Evolutionary conservation across 2,797 vertebrate genomes (phyloP), one percentile per base, ranked within the genome.

Genomic region (Acipenser transmontanus): DNA sequence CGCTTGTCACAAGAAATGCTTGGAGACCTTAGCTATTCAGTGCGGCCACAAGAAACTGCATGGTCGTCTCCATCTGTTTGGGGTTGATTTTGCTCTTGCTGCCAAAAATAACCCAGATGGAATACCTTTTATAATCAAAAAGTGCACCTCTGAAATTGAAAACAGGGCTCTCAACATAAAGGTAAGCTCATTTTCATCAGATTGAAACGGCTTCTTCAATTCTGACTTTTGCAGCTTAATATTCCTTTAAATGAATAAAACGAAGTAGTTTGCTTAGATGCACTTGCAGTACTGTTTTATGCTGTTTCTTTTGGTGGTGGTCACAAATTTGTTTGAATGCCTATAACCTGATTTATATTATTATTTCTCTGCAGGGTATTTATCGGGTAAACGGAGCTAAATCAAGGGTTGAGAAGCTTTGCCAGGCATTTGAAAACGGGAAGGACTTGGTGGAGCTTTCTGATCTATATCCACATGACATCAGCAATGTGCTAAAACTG

Each of bases 341-440:
- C 59, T 61, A 17, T 11, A 61, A 63, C 13, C 49, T 11, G 6
- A 17, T 66, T 78, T 51, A 6, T 63, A 47, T 12, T 70, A 13
- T 72, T 64, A 11, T 68, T 59, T 7, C 17, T 78, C 76, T 78
- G 56, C 66, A 99, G 97, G 97, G 97, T 34, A 98, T 99, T 82
- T 99, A 99, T 79, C 93, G 97, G 62, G 93, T 99, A 63, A 98
- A 95, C 68, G 97, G 97, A 71, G 97, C 94, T 65, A 99, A 99
- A 85, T 92, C 95, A 52, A 94, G 96, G 57, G 95, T 97, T 14
- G 97, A 99, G 83, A 99, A 98, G 77, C 89, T 99, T 54, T 99
- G 97, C 71, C 97, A 98, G 77, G 95, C 95, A 2, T 96, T 99
- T 81, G 97, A 99, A 85, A 99, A 98, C 8, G 97, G 97, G 63